phyloP scores from a whole-genome alignment of 2,113 vertebrate species.

The Silurus glanis region DNA sequence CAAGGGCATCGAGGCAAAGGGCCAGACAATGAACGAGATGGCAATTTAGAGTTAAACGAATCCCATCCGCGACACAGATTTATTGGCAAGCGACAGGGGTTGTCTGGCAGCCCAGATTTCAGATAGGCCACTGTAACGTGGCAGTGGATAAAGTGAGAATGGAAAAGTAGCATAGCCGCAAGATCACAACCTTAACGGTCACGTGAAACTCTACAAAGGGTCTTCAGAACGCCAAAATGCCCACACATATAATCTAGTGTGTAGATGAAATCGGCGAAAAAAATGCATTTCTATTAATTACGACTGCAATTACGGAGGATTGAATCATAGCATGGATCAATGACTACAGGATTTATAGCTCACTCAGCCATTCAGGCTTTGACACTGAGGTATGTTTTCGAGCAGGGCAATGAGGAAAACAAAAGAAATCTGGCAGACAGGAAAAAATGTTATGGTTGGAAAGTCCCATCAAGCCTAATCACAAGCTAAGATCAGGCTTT shows the following conservation, averaged over 20 bases:
- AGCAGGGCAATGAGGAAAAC: neutral
- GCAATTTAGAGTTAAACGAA: constrained; percentile 59
- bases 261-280: neutral
- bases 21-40: constrained; percentile 61
- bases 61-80: constrained; percentile 54
- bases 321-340: neutral
- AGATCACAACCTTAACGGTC: neutral
- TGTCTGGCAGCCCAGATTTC: constrained; percentile 32
- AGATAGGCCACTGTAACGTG: constrained; percentile 12
- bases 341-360: constrained; percentile 8
- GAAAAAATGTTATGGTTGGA: neutral
- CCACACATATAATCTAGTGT: neutral
- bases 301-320: neutral
- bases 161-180: constrained; percentile 26
- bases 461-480: neutral
- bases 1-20: constrained; percentile 62
- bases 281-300: neutral
- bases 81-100: constrained; percentile 49
- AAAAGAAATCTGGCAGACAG: neutral
- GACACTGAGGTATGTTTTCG: neutral
- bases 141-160: constrained; percentile 10
- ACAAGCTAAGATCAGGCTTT: neutral
- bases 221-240: neutral
- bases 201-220: neutral
- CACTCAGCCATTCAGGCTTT: constrained; percentile 6